Evolutionary conservation across 2,888 invertebrate species (phyloP).

Genomic region (Drosophila pullipes): DNA sequence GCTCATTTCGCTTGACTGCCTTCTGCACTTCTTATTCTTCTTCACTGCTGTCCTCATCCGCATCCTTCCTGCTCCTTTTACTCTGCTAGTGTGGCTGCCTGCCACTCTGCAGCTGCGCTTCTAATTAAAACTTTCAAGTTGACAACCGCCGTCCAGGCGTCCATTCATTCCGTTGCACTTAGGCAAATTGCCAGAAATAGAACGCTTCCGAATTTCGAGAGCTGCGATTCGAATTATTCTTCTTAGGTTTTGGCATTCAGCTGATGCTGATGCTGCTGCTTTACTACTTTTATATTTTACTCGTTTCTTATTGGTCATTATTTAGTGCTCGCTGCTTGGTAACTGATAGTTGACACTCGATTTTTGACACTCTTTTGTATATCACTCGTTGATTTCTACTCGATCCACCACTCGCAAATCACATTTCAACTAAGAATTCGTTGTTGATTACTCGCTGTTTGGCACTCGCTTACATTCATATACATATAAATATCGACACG

Average conservation of each 20-base stretch:
- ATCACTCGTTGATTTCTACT: not conserved
- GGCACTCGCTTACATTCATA: not conserved
- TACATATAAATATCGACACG: not conserved
- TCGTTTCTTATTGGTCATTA: conserved; percentile 1
- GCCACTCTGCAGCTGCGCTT: conserved; percentile 71
- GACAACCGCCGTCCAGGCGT: conserved; percentile 37
- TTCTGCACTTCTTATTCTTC: conserved; percentile 20
- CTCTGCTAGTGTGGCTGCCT: conserved; percentile 11
- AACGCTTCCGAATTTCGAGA: conserved; percentile 21
- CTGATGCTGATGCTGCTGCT: not conserved
- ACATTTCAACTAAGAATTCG: not conserved
- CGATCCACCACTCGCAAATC: too few relatives aligned
- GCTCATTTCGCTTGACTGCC: conserved; percentile 77
- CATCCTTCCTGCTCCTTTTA: conserved; percentile 1
- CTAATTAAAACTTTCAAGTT: conserved; percentile 75
- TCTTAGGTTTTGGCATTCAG: not conserved
- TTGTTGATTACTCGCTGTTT: not conserved
- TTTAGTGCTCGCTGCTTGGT: not conserved
- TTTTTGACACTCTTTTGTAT: not conserved
- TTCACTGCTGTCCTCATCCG: not conserved
- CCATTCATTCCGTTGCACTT: conserved; percentile 65
- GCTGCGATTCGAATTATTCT: not conserved
- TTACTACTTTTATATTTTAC: too few relatives aligned
- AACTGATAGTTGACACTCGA: not conserved
- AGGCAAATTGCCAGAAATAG: conserved; percentile 74